Conservation (phyloP, 2,113 vertebrate species). For the Cololabis saira region DNA sequence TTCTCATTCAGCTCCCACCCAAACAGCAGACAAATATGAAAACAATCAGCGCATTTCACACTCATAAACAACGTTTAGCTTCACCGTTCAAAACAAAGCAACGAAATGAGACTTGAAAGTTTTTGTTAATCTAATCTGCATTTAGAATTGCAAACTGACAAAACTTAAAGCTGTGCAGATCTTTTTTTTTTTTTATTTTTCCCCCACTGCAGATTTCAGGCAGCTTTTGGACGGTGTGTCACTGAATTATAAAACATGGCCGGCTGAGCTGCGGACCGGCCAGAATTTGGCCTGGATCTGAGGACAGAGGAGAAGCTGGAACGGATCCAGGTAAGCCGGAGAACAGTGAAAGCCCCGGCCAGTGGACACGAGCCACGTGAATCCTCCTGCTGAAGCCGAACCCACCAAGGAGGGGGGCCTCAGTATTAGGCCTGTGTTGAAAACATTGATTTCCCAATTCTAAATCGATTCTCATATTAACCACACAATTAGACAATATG, state of each 20-base stretch:
- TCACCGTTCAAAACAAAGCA: slow-evolving; percentile 23
- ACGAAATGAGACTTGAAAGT: slow-evolving; percentile 33
- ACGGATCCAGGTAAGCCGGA: slow-evolving; percentile 41
- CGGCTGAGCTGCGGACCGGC: slow-evolving; percentile 42
- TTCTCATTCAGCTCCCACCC: slow-evolving; percentile 38
- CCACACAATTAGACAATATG: too few relatives aligned
- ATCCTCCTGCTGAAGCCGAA: slow-evolving; percentile 43
- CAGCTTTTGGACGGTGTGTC: slow-evolving; percentile 39
- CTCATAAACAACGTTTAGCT: slow-evolving; percentile 34
- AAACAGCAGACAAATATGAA: slow-evolving; percentile 42
- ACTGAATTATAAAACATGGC: slow-evolving; percentile 53
- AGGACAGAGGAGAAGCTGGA: slow-evolving; percentile 62
- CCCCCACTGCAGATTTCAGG: slow-evolving; percentile 42
- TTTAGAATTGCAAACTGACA: slow-evolving; percentile 32
- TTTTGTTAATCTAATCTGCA: slow-evolving; percentile 47
- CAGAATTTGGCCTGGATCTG: slow-evolving; percentile 53
- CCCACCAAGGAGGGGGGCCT: slow-evolving; percentile 4
- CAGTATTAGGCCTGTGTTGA: too few relatives aligned
- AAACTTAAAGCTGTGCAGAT: slow-evolving; percentile 35
- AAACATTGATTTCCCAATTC: too few relatives aligned
- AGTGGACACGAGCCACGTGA: slow-evolving; percentile 52
- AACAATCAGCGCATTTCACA: slow-evolving; percentile 43
- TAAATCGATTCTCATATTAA: too few relatives aligned
- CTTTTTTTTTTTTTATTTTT: not conserved
- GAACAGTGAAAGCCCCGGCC: slow-evolving; percentile 48